Conservation (phyloP, 2,797 vertebrate genomes). For the Phyllotis vaccarum region DNA sequence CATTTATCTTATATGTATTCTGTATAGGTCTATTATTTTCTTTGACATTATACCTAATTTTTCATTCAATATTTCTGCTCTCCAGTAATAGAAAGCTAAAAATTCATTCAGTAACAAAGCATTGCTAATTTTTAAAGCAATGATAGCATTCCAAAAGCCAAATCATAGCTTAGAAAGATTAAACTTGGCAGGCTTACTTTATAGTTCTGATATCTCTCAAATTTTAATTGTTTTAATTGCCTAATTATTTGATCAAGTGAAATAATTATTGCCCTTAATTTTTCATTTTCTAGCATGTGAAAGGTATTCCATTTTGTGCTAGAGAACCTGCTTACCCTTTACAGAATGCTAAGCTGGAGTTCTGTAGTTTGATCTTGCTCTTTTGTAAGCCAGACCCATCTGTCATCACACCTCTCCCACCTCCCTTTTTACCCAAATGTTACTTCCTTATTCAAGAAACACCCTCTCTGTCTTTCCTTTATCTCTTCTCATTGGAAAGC, state of each 20-base stretch:
- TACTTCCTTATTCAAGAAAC: conserved; percentile 74
- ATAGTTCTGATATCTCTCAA: conserved; percentile 78
- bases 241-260: conserved; percentile 80
- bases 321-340: conserved; percentile 63
- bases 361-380: conserved; percentile 40
- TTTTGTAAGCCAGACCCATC: conserved; percentile 54
- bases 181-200: conserved; percentile 73
- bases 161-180: conserved; percentile 68
- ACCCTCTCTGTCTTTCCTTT: conserved; percentile 36
- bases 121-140: conserved; percentile 57
- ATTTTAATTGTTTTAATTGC: conserved; percentile 80
- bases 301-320: conserved; percentile 70
- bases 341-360: conserved; percentile 58
- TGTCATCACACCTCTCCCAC: conserved; percentile 56
- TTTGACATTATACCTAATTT: neutral
- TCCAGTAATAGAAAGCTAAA: conserved; percentile 59
- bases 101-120: conserved; percentile 67
- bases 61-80: conserved; percentile 59
- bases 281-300: conserved; percentile 76
- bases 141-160: conserved; percentile 66
- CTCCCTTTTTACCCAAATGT: conserved; percentile 60
- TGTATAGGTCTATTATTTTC: conserved; percentile 53
- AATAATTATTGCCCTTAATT: conserved; percentile 80
- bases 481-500: conserved; percentile 44
- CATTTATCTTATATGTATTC: neutral